These are phyloP conservation scores for Coendou prehensilis DNA, from an alignment of 2,797 vertebrate genomes.

Conservation along the genomic window DNA sequence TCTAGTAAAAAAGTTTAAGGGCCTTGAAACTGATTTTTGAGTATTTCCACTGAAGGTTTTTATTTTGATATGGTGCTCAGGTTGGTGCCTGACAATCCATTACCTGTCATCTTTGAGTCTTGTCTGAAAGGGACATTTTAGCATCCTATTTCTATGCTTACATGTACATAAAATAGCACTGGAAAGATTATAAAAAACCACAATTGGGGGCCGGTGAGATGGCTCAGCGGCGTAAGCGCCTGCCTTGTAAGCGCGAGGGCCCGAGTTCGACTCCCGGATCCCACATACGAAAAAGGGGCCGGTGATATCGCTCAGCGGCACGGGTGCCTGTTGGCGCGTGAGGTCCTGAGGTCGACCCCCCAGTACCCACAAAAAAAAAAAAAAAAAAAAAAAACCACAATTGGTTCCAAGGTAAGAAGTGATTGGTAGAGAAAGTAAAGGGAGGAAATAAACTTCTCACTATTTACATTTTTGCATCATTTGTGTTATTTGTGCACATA, in stretches of 20 bases:
- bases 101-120: neutral
- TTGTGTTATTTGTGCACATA: neutral
- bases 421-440: neutral
- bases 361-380: no score
- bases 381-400: neutral
- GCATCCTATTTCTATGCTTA: neutral
- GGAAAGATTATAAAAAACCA: neutral
- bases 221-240: no score
- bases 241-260: no score
- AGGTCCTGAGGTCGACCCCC: no score
- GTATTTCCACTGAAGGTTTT: neutral
- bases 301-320: no score
- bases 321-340: no score
- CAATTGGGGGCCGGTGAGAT: no score
- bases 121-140: neutral
- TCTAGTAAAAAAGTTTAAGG: neutral
- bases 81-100: neutral
- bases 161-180: neutral
- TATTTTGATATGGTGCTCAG: neutral
- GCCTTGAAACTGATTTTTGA: neutral
- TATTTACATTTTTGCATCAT: neutral
- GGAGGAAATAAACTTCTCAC: neutral
- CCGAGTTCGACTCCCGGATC: no score
- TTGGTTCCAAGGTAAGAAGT: neutral
- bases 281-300: no score